These are phyloP conservation scores for Aproaerema taeniolella DNA, from an alignment of 2,888 invertebrate genomes.

Conservation along the genomic window DNA sequence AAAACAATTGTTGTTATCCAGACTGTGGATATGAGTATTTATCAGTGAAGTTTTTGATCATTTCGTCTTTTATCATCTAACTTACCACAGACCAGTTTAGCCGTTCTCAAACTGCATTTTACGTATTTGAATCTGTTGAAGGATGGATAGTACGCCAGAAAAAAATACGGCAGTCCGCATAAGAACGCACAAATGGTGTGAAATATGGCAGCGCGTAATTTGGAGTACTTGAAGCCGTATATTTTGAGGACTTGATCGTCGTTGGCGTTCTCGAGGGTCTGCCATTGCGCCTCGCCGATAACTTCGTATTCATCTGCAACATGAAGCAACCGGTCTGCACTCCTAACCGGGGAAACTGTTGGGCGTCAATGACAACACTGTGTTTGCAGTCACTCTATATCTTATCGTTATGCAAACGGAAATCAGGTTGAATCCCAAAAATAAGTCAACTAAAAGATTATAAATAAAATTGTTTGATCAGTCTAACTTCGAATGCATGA, in stretches of 20 bases:
- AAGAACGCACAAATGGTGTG: conserved; percentile 67
- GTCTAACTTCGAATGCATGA: too few species aligned
- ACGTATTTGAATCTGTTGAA: conserved; percentile 71
- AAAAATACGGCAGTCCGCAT: conserved; percentile 76
- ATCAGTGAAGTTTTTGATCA: neutral
- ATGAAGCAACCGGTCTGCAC: conserved; percentile 30
- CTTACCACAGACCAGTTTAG: conserved; percentile 76
- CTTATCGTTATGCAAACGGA: neutral
- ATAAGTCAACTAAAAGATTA: too few species aligned
- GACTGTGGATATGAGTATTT: too few species aligned
- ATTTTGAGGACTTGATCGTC: conserved; percentile 68
- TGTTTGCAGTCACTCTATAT: conserved; percentile 18
- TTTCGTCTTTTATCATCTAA: too few species aligned
- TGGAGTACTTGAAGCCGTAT: conserved; percentile 70
- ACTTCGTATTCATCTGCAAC: conserved; percentile 75
- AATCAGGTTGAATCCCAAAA: too few species aligned
- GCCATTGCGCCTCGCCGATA: conserved; percentile 74
- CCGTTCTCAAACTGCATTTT: conserved; percentile 74
- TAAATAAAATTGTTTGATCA: too few species aligned
- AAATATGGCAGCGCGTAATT: conserved; percentile 59
- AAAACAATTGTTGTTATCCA: neutral
- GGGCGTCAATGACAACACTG: conserved; percentile 21
- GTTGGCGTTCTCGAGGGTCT: conserved; percentile 67
- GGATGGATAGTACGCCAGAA: conserved; percentile 75
- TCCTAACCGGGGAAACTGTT: conserved; percentile 36